phyloP scores from a whole-genome alignment of 1,140 invertebrate species.

The Mya arenaria region DNA sequence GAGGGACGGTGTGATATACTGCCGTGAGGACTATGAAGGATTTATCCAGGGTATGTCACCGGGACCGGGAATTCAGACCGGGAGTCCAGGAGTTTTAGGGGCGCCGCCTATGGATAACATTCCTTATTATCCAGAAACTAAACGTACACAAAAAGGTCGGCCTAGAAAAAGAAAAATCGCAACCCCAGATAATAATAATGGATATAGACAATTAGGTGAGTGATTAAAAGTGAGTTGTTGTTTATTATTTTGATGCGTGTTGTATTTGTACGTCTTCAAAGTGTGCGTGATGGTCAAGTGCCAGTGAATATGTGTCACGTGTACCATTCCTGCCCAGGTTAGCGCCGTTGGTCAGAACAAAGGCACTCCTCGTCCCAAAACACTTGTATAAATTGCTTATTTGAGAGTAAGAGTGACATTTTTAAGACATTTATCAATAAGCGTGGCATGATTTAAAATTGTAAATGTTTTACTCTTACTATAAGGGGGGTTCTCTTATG shows the following conservation, averaged over 20 bases:
- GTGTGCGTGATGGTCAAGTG: too few relatives aligned
- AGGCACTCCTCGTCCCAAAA: too few relatives aligned
- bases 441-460: too few relatives aligned
- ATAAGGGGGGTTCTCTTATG: too few relatives aligned
- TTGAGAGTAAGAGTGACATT: too few relatives aligned
- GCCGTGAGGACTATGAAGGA: constrained; percentile 79
- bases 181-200: constrained; percentile 67
- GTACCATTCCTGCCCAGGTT: too few relatives aligned
- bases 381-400: too few relatives aligned
- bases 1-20: constrained; percentile 79
- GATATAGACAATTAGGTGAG: constrained; percentile 59
- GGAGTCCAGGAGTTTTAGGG: constrained; percentile 26
- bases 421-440: too few relatives aligned
- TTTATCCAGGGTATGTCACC: constrained; percentile 43
- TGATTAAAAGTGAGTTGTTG: background rate
- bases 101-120: constrained; percentile 66
- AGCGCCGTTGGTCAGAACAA: too few relatives aligned
- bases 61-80: constrained; percentile 6
- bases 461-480: too few relatives aligned
- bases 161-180: constrained; percentile 90
- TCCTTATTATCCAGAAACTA: constrained; percentile 84
- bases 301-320: too few relatives aligned
- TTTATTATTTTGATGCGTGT: background rate
- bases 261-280: too few relatives aligned
- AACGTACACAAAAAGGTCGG: constrained; percentile 88